These are phyloP conservation scores for Adelognathus sp. DNA, from an alignment of 2,888 invertebrate species.

Conservation along the genomic window DNA sequence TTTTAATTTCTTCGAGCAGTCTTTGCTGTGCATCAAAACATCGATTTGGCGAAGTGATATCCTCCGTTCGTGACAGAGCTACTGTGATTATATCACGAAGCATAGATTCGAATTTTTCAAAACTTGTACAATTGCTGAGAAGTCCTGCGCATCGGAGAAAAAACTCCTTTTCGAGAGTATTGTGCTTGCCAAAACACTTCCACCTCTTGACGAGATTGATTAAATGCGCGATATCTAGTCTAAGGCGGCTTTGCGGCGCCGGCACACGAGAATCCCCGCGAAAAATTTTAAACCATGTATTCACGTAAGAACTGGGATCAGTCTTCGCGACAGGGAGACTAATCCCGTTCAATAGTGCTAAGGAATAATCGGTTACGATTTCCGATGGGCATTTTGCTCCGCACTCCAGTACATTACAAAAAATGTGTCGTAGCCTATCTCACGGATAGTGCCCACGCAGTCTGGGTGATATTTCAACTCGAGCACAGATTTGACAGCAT, in stretches of 20 bases:
- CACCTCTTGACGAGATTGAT: slow-evolving; percentile 33
- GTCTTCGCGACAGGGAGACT: slow-evolving; percentile 2
- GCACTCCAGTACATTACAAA: slow-evolving; percentile 45
- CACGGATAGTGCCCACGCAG: slow-evolving; percentile 10
- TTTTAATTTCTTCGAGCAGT: background rate
- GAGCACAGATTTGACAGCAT: slow-evolving; percentile 2
- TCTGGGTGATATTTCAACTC: slow-evolving; percentile 36
- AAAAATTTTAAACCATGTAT: background rate
- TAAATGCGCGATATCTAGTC: slow-evolving; percentile 45
- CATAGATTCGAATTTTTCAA: background rate
- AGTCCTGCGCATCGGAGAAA: slow-evolving; percentile 36
- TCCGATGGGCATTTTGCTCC: slow-evolving; percentile 31
- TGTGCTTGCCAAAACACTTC: slow-evolving; percentile 28
- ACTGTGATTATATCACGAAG: slow-evolving; percentile 27
- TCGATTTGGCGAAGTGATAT: background rate
- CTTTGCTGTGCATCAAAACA: slow-evolving; percentile 6
- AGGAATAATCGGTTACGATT: slow-evolving; percentile 41
- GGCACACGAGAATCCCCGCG: background rate
- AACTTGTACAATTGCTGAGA: slow-evolving; percentile 5
- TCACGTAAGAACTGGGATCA: slow-evolving; percentile 12
- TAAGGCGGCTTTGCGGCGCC: background rate
- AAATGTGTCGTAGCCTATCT: slow-evolving; percentile 36
- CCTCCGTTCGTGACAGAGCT: slow-evolving; percentile 16
- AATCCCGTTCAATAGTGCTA: slow-evolving; percentile 29
- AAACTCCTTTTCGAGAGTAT: slow-evolving; percentile 26